Conservation (phyloP, 2,797 vertebrate genomes). For the Pseudotriccus pelzelni region DNA sequence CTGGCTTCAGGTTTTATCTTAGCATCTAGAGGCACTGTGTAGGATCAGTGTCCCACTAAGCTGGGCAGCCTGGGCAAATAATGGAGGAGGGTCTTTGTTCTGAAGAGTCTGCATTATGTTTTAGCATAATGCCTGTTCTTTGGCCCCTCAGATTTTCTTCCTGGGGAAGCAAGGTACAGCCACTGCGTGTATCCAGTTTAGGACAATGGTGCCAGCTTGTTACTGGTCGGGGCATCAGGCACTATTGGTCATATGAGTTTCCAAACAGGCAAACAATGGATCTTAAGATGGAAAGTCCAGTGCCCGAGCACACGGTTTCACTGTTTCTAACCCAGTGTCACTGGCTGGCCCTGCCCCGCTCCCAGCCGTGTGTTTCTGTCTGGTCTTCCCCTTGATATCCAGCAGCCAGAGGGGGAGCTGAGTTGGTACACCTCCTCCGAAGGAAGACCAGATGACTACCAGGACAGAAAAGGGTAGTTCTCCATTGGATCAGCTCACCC, state of each 20-base stretch:
- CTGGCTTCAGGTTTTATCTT: neutral
- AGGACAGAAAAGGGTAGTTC: neutral
- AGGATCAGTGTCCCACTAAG: neutral
- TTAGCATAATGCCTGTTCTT: neutral
- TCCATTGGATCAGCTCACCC: neutral
- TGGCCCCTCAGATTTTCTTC: neutral
- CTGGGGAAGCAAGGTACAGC: neutral
- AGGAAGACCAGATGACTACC: neutral
- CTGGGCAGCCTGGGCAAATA: neutral
- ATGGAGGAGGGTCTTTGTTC: neutral
- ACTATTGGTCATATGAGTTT: neutral
- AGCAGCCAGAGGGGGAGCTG: neutral
- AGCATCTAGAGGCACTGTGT: neutral
- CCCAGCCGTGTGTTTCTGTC: rapidly evolving
- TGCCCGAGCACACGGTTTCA: neutral
- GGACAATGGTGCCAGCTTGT: neutral
- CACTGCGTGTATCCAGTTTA: neutral
- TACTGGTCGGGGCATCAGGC: neutral
- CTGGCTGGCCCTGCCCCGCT: neutral
- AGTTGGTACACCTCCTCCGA: neutral
- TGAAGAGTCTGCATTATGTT: neutral
- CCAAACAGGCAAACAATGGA: neutral
- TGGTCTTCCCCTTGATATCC: neutral
- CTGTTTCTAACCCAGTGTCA: neutral
- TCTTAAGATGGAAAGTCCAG: neutral